Base-by-base conservation (phyloP, 2,797 vertebrate genomes). In the Melopsittacus undulatus region DNA sequence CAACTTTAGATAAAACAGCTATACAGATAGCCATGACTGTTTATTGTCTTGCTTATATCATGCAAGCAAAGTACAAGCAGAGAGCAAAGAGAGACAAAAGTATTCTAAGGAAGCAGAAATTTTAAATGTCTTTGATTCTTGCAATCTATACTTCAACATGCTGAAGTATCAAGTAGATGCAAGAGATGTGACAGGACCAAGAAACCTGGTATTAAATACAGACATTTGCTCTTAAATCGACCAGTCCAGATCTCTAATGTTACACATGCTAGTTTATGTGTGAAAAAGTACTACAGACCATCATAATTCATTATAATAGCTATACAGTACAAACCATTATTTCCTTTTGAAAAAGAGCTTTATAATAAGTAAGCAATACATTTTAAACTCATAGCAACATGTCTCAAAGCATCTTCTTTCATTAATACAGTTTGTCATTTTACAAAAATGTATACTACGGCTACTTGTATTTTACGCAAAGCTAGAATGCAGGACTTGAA, bases 401-500 rank as follows among this genome's bases (percentile, higher is more conserved):
- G 74, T 34, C 80, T 91, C 34, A 83, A 93, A 95, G 48, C 34
- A 77, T 91, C 83, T 85, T 92, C 72, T 90, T 93, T 93, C 66
- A 91, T 94, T 90, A 91, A 69, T 77, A 92, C 4, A 22, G 63
- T 46, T 83, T 96, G 62, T 62, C 73, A 84, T 96, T 95, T 95
- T 93, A 97, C 81, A 87, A 94, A 94, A 89, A 89, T 59, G 76
- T 45, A 81, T 67, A 86, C 87, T 79, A 94, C 85, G 40, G 72
- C 21, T 89, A 89, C 91, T 91, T 91, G 80, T 93, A 87, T 66
- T 94, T 29, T 59, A 79, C 75, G 91, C 29, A 92, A 93, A 90
- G 82, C n/a, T 73, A 93, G 64, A 93, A 97, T 83, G 62, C 56
- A 91, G 42, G 63, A 83, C 73, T 93, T 94, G 90, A 95, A 96